Conservation (phyloP, 2,797 vertebrate species). For the Hydrocynus forskahlii region DNA sequence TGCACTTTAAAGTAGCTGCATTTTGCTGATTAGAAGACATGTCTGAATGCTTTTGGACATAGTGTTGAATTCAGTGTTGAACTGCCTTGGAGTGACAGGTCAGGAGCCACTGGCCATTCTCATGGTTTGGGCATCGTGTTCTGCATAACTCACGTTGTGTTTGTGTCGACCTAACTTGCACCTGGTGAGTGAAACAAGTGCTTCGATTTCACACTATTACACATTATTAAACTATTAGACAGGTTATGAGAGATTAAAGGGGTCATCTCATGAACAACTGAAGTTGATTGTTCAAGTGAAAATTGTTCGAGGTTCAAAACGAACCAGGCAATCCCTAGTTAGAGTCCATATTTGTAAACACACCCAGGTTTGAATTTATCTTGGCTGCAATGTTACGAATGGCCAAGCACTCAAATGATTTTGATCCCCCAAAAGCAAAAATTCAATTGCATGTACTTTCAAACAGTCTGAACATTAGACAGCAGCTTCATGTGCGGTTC, state of each 20-base stretch:
- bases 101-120: not conserved
- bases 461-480: no score
- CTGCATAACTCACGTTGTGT: conserved; percentile 14
- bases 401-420: no score
- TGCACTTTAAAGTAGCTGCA: no score
- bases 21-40: no score
- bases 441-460: not conserved
- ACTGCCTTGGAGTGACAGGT: conserved; percentile 1
- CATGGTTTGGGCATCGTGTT: conserved; percentile 2
- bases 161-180: conserved; percentile 29
- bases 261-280: not conserved
- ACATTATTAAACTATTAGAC: not conserved
- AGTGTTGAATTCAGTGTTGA: not conserved
- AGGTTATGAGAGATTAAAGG: not conserved
- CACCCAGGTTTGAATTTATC: not conserved
- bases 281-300: not conserved
- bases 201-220: not conserved
- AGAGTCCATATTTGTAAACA: not conserved
- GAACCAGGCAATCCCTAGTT: not conserved
- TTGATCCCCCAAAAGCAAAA: not conserved
- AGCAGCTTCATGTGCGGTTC: no score
- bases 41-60: no score
- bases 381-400: not conserved
- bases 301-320: no score
- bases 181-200: conserved; percentile 17